phyloP scores from a whole-genome alignment of 1,140 invertebrate species.

The Drosophila tani region DNA sequence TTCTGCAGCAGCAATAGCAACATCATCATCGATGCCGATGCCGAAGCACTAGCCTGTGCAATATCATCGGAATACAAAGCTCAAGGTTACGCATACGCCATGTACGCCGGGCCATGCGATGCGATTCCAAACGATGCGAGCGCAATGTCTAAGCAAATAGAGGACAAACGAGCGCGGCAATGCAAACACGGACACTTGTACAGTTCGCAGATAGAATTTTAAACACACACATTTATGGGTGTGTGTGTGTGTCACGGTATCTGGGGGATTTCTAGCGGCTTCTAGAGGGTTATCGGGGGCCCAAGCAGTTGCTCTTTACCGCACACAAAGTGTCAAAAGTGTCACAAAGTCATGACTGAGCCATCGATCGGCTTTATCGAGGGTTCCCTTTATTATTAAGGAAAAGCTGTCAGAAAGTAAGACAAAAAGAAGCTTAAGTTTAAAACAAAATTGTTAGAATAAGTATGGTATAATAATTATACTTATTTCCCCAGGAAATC shows the following conservation, averaged over 20 bases:
- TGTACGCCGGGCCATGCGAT: conserved; percentile 59
- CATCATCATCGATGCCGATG: conserved; percentile 27
- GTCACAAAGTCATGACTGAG: conserved; percentile 35
- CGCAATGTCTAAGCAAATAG: conserved; percentile 79
- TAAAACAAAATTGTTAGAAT: no score
- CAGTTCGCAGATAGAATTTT: conserved; percentile 62
- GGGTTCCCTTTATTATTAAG: background rate
- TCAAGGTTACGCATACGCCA: conserved; percentile 82
- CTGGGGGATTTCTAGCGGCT: conserved; percentile 10
- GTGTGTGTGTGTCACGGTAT: conserved; percentile 8
- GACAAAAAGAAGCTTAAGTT: background rate
- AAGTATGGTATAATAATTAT: no score
- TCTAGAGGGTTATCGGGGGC: conserved; percentile 16
- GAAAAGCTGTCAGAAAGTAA: background rate
- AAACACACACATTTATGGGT: conserved; percentile 31
- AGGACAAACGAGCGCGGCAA: conserved; percentile 68
- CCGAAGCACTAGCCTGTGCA: conserved; percentile 41
- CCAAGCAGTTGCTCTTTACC: conserved; percentile 26
- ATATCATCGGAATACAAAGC: conserved; percentile 59
- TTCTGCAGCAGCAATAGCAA: conserved; percentile 26
- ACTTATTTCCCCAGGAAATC: no score
- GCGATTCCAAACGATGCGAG: conserved; percentile 50
- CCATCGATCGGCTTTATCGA: conserved; percentile 29
- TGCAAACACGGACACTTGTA: conserved; percentile 77
- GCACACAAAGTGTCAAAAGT: conserved; percentile 63